Base-by-base conservation (phyloP, 2,888 invertebrate species). In the Erebia aethiops region DNA sequence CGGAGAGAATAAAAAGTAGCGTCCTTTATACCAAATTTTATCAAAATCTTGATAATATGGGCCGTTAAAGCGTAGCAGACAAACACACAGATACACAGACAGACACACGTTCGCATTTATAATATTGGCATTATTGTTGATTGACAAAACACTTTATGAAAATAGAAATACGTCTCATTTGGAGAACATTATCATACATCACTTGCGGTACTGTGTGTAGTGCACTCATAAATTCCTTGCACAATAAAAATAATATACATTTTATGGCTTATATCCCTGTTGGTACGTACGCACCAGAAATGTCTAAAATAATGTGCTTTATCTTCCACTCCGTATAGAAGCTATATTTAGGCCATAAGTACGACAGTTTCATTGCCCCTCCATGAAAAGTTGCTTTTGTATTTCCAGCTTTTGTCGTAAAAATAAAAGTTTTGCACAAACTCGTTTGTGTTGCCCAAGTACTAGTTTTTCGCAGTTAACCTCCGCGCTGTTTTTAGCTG, bases 331-430 rank as follows among this genome's bases (percentile, higher is more conserved):
- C 43, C 46, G 66, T 66, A 41, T 18, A 56, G 56, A 56, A 61
- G 52, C 68, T 69, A 70, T 67, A 72, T 81, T 79, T 79, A 78
- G 79, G 74, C 74, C 75, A 74, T 79, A 79, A 71, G 77, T 73
- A 78, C 79, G 84, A 85, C 85, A 83, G 82, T 82, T 84, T 80
- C 84, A 83, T 82, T 80, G 80, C 79, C 76, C 74, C 75, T 73
- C 76, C 72, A 78, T 83, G 82, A 85, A 83, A 84, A 86, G 83
- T 84, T 78, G 82, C 81, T 77, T 78, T 81, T 82, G 80, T 82
- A 79, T 69, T 69, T 52, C 74, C 67, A 75, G 66, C 64, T 79
- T 80, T 80, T 75, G 75, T 60, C 67, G 70, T 72, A 66, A 66
- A 66, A 66, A 66, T 66, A 66, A 57, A 66, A 66, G 43, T 66